phyloP scores from a whole-genome alignment of 2,797 vertebrate genomes.

The Ptychadena robeensis region DNA sequence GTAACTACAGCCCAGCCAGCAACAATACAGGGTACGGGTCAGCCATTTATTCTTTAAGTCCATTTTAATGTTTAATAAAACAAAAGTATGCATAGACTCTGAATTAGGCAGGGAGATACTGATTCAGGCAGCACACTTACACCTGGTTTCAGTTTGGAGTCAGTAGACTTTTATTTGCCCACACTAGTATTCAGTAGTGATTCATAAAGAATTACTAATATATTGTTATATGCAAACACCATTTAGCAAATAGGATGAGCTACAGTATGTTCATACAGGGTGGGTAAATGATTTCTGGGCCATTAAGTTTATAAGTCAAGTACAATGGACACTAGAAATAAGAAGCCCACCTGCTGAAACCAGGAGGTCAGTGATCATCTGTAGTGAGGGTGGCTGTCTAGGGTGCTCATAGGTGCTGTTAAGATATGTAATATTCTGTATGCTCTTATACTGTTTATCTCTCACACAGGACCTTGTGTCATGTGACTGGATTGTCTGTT shows the following conservation, averaged over 20 bases:
- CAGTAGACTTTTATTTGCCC: background rate
- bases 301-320: background rate
- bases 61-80: background rate
- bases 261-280: background rate
- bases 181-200: background rate
- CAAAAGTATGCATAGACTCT: background rate
- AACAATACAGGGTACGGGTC: no score
- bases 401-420: background rate
- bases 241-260: background rate
- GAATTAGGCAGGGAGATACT: background rate
- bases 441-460: no score
- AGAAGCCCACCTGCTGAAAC: background rate
- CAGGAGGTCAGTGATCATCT: no score
- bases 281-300: background rate
- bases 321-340: background rate
- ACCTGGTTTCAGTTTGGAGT: background rate
- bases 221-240: background rate
- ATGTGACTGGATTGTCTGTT: no score
- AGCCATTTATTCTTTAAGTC: no score
- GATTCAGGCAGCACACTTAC: background rate
- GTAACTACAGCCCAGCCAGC: no score
- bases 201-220: background rate
- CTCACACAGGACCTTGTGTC: no score
- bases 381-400: background rate
- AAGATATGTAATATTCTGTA: no score